Evolutionary conservation across 2,888 invertebrate genomes (phyloP).

Genomic region (Tillus elongatus): DNA sequence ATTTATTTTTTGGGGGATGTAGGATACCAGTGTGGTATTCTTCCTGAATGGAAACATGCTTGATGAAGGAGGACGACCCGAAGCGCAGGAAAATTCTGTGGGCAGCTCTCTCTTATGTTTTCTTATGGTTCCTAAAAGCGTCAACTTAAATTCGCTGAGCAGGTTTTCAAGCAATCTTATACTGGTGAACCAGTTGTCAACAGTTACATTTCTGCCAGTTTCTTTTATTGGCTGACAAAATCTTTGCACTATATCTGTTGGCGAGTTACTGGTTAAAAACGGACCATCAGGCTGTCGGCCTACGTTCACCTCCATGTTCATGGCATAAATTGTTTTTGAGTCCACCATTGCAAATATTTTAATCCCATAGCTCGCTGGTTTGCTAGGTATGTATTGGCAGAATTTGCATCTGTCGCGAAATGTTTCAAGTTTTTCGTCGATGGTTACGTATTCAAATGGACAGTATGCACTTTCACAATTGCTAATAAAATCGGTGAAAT

Average conservation of each 20-base stretch:
- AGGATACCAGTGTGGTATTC: no score
- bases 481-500: slow-evolving; percentile 8
- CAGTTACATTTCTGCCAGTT: slow-evolving; percentile 16
- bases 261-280: slow-evolving; percentile 15
- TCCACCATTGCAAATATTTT: slow-evolving; percentile 17
- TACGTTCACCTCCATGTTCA: slow-evolving; percentile 16
- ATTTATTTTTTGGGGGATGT: no score
- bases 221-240: slow-evolving; percentile 11
- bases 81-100: no score
- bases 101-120: no score
- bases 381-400: slow-evolving; percentile 17
- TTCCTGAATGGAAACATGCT: no score
- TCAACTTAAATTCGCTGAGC: no score
- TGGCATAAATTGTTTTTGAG: slow-evolving; percentile 12
- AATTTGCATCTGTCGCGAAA: slow-evolving; percentile 18
- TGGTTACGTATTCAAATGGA: slow-evolving; percentile 13
- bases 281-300: slow-evolving; percentile 17
- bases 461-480: slow-evolving; percentile 12
- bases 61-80: no score
- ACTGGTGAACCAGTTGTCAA: slow-evolving; percentile 21
- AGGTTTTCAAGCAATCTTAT: no score
- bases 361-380: slow-evolving; percentile 16
- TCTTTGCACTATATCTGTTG: slow-evolving; percentile 15
- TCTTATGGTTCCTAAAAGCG: no score
- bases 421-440: slow-evolving; percentile 16